phyloP scores from a whole-genome alignment of 2,797 vertebrate genomes.

The Acanthurus leucopareius region DNA sequence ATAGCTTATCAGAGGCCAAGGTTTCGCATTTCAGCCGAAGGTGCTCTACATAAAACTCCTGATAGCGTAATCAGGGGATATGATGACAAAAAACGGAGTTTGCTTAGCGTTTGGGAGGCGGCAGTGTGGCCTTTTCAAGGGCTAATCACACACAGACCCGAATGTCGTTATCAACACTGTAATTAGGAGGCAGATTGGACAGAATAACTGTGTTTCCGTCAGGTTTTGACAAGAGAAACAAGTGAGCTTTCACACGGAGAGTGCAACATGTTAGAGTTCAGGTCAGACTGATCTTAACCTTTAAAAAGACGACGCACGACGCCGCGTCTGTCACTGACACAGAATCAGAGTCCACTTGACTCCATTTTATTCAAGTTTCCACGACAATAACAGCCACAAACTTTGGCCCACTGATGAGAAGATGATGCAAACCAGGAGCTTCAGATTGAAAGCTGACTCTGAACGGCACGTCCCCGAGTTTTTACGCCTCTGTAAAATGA shows the following conservation, averaged over 20 bases:
- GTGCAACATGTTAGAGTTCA: neutral
- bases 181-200: conserved; percentile 3
- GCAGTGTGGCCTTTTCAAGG: conserved; percentile 29
- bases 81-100: conserved; percentile 32
- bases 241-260: neutral
- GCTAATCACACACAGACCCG: neutral
- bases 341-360: neutral
- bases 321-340: neutral
- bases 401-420: neutral
- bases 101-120: conserved; percentile 37
- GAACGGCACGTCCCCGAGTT: neutral
- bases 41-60: conserved; percentile 20
- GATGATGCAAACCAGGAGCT: conserved; percentile 11
- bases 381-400: neutral
- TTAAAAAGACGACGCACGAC: neutral
- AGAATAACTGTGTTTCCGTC: neutral
- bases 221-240: conserved; percentile 11
- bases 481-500: neutral
- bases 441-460: neutral
- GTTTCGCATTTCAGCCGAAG: conserved; percentile 34
- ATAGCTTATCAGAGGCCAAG: conserved; percentile 62
- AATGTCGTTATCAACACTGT: conserved; percentile 20
- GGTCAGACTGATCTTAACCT: neutral
- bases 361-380: too few relatives aligned
- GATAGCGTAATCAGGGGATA: conserved; percentile 51